Evolutionary conservation across 2,888 invertebrate species (phyloP).

Genomic region (Microchrysa polita): DNA sequence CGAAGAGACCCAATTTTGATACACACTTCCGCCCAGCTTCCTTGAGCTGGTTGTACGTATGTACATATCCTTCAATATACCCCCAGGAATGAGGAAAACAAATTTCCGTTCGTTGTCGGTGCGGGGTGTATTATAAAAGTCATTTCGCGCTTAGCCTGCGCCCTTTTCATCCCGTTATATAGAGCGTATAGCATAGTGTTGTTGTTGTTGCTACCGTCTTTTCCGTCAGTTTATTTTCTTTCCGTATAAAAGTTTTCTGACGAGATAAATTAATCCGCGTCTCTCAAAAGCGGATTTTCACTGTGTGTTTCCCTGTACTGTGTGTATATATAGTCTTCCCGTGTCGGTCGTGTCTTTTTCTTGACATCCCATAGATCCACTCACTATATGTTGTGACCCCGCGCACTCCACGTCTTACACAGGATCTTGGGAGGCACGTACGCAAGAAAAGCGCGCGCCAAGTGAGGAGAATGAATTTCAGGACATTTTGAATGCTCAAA

Average conservation of each 20-base stretch:
- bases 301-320: neutral
- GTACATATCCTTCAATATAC: neutral
- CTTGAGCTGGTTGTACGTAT: neutral
- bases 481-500: neutral
- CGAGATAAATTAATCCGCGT: conserved; percentile 15
- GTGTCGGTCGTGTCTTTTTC: too few species aligned
- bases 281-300: conserved; percentile 18
- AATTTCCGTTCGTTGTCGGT: neutral
- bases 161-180: neutral
- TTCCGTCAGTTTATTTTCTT: conserved; percentile 5
- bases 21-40: neutral
- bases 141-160: neutral
- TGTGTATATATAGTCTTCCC: too few species aligned
- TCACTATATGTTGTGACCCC: too few species aligned
- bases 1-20: neutral
- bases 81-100: conserved; percentile 16
- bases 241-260: conserved; percentile 6
- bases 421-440: too few species aligned
- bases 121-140: conserved; percentile 8
- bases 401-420: too few species aligned
- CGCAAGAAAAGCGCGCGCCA: neutral
- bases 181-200: too few species aligned
- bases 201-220: neutral
- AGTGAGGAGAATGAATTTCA: neutral
- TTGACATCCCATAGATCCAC: too few species aligned